Evolutionary conservation across 1,140 invertebrate genomes (phyloP).

Genomic region (Laupala kohalensis): DNA sequence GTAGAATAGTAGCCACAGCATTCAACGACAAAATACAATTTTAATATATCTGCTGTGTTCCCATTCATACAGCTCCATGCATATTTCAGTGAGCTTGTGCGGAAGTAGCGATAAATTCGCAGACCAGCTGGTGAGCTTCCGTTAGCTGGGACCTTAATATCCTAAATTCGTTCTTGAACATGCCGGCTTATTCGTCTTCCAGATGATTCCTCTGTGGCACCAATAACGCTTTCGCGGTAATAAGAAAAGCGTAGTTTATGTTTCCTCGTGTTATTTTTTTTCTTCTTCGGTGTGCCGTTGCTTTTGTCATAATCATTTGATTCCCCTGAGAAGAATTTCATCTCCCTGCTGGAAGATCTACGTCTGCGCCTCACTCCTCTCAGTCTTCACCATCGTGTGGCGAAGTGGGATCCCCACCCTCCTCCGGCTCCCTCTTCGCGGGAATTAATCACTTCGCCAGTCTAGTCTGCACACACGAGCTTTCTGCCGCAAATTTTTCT

Average conservation of each 20-base stretch:
- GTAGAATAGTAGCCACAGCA: not conserved
- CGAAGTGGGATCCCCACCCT: no score
- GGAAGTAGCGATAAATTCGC: not conserved
- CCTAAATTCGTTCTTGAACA: not conserved
- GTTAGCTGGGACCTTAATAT: not conserved
- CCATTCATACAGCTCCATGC: not conserved
- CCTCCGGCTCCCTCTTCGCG: not conserved
- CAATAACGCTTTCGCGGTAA: not conserved
- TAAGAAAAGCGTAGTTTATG: not conserved
- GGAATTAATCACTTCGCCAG: not conserved
- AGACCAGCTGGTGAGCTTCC: not conserved
- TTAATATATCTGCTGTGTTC: not conserved
- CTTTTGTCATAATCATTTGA: not conserved
- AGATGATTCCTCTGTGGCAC: not conserved
- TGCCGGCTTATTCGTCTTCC: not conserved
- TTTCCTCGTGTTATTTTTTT: not conserved
- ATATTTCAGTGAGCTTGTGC: not conserved
- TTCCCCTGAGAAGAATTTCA: not conserved
- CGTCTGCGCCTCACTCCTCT: not conserved
- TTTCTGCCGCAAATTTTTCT: not conserved
- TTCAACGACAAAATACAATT: not conserved
- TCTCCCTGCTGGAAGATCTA: not conserved
- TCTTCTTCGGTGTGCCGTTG: not conserved
- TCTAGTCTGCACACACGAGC: not conserved
- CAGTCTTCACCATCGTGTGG: not conserved